Conservation (phyloP, 2,888 invertebrate species). For the Hemicrepidius hirtus region DNA sequence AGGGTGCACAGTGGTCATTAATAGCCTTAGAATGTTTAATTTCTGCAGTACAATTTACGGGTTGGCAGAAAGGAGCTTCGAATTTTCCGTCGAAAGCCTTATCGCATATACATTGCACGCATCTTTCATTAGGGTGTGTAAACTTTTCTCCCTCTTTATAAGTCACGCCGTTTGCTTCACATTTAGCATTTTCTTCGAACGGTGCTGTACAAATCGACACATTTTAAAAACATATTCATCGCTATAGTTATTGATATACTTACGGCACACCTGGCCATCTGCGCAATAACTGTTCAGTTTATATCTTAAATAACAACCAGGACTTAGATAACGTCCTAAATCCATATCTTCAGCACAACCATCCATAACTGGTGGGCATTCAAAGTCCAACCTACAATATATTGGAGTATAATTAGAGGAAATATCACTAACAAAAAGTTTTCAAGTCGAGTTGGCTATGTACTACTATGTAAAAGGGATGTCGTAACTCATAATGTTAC, state of each 20-base stretch:
- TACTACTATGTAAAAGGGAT: too few relatives aligned
- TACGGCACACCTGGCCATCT: slow-evolving; percentile 51
- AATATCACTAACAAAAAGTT: too few relatives aligned
- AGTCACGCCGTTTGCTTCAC: slow-evolving; percentile 46
- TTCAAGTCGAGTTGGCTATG: too few relatives aligned
- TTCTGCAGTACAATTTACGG: slow-evolving; percentile 46
- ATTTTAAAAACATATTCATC: too few relatives aligned
- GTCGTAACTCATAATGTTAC: too few relatives aligned
- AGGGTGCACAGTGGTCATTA: slow-evolving; percentile 47
- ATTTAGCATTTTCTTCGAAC: slow-evolving; percentile 42
- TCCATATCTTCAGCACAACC: slow-evolving; percentile 58
- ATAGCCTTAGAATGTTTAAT: slow-evolving; percentile 29
- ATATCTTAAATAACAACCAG: slow-evolving; percentile 42
- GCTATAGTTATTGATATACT: slow-evolving; percentile 18
- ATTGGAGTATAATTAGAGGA: too few relatives aligned
- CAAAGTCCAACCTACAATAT: slow-evolving; percentile 13
- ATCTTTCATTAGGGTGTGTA: slow-evolving; percentile 47
- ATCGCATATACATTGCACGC: slow-evolving; percentile 55
- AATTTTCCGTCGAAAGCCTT: slow-evolving; percentile 53
- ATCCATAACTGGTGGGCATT: slow-evolving; percentile 56
- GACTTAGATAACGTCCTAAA: slow-evolving; percentile 39
- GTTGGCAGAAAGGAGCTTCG: slow-evolving; percentile 45
- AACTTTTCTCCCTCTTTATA: slow-evolving; percentile 50
- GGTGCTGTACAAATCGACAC: too few relatives aligned
- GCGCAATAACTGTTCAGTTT: slow-evolving; percentile 48